A percentile compares a stretch with the other conserved stretches of the same genome.
These are phyloP conservation scores for Muschampia plurimacula DNA, from an alignment of 2,888 invertebrate genomes.

Conservation along the genomic window DNA sequence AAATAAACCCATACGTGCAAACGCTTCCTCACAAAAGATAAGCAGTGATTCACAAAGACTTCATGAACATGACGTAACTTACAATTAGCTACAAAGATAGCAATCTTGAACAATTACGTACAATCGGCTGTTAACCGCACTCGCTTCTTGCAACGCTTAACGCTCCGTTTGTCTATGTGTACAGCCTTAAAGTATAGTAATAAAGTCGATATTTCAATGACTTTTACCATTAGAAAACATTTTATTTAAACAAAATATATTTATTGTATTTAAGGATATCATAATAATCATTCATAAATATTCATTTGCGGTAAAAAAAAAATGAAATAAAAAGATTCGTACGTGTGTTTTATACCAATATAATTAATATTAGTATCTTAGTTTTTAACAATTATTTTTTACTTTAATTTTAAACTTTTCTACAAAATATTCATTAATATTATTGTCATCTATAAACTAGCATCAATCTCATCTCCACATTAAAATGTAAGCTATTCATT, in stretches of 20 bases:
- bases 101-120: neutral
- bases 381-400: too few species aligned
- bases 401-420: too few species aligned
- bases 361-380: too few species aligned
- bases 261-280: neutral
- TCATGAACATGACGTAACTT: constrained; percentile 13
- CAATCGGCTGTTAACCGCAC: constrained; percentile 1
- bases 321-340: too few species aligned
- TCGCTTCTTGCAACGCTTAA: constrained; percentile 2
- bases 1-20: neutral
- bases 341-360: too few species aligned
- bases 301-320: too few species aligned
- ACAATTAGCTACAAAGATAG: constrained; percentile 14
- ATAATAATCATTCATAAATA: neutral
- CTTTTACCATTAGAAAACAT: neutral
- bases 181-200: neutral
- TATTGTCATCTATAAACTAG: neutral
- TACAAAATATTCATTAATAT: too few species aligned
- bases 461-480: neutral
- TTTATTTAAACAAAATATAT: too few species aligned
- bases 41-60: constrained; percentile 19
- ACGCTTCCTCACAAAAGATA: neutral
- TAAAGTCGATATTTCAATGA: constrained; percentile 2
- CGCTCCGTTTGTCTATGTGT: constrained; percentile 1
- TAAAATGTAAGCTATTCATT: neutral